phyloP scores from a whole-genome alignment of 2,797 vertebrate species.

The Sciaenops ocellatus region DNA sequence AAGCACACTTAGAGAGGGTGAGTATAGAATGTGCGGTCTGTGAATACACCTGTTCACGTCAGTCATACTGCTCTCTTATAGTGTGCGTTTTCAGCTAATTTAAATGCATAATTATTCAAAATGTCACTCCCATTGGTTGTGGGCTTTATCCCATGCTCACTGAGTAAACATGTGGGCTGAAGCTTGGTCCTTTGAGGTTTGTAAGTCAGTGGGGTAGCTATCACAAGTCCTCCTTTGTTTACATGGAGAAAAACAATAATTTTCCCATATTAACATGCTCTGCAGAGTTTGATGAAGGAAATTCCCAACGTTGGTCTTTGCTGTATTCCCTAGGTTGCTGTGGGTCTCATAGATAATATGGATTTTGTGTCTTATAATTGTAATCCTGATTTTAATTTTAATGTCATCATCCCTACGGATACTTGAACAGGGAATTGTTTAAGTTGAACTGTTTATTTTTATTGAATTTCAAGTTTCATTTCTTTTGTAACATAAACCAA shows the following conservation, averaged over 20 bases:
- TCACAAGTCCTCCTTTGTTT: conserved; percentile 41
- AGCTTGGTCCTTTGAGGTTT: conserved; percentile 47
- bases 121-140: conserved; percentile 60
- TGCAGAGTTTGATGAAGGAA: conserved; percentile 6
- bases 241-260: conserved; percentile 4
- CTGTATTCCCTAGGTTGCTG: conserved; percentile 8
- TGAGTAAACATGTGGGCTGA: conserved; percentile 66
- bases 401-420: conserved; percentile 17
- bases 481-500: conserved; percentile 6
- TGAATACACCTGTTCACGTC: conserved; percentile 47
- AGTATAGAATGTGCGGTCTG: conserved; percentile 23
- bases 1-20: conserved; percentile 9
- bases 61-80: conserved; percentile 38
- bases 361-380: conserved; percentile 23
- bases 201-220: conserved; percentile 30
- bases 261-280: conserved; percentile 9
- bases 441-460: conserved; percentile 10
- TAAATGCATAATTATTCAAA: conserved; percentile 64
- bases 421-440: conserved; percentile 5
- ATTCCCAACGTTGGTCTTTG: conserved; percentile 4
- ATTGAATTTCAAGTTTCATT: conserved; percentile 1
- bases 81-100: conserved; percentile 53
- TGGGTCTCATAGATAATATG: conserved; percentile 37
- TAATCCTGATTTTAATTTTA: conserved; percentile 46
- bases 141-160: conserved; percentile 59